A percentile compares a stretch with the other conserved stretches of the same genome.
Evolutionary conservation across 2,113 vertebrate species (phyloP).

Genomic region (Anguilla japonica): DNA sequence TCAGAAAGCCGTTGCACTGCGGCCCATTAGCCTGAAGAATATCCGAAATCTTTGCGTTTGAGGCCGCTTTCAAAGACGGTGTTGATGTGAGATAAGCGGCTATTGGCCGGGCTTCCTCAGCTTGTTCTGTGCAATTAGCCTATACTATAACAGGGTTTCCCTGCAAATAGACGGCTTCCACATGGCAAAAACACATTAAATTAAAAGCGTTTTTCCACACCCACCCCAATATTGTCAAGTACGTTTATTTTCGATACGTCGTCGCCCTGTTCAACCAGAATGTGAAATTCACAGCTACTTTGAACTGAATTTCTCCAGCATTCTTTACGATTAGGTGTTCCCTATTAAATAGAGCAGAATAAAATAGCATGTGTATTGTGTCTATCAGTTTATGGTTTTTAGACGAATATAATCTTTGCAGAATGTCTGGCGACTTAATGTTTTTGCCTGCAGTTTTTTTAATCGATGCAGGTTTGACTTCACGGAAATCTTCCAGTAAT

Average conservation of each 20-base stretch:
- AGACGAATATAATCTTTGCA: background rate
- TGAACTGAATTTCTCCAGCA: too few relatives aligned
- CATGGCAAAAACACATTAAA: background rate
- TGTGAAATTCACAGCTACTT: too few relatives aligned
- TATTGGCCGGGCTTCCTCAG: background rate
- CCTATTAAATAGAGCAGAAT: too few relatives aligned
- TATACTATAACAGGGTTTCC: background rate
- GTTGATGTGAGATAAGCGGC: background rate
- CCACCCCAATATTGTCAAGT: too few relatives aligned
- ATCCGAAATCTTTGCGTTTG: too few relatives aligned
- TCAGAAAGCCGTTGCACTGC: too few relatives aligned
- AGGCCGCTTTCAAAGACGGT: too few relatives aligned
- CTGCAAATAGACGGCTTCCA: background rate
- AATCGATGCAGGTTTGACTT: background rate
- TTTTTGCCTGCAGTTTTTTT: background rate
- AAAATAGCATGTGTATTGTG: too few relatives aligned
- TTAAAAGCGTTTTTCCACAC: background rate
- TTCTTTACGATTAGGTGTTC: too few relatives aligned
- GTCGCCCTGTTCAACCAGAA: too few relatives aligned
- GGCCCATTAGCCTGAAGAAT: too few relatives aligned
- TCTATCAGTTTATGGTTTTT: background rate
- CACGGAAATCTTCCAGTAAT: background rate
- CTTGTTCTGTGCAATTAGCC: background rate
- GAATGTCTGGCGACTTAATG: background rate
- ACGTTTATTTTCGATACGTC: too few relatives aligned